These are phyloP conservation scores for Melanotaenia duboulayi DNA, from an alignment of 2,113 vertebrate genomes.

Conservation along the genomic window DNA sequence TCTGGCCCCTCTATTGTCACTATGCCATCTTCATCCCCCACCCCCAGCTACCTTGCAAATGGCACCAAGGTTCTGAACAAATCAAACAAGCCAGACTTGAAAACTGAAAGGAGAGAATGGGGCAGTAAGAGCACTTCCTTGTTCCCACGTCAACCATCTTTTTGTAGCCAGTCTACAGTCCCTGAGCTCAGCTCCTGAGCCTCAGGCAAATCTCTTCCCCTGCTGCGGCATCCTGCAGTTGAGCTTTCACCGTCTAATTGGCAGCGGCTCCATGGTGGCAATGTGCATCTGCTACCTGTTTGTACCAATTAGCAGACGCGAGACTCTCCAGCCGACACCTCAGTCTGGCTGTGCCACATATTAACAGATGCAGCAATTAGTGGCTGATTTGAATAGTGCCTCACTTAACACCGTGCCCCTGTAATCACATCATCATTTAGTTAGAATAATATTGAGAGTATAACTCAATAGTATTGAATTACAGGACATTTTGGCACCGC, in stretches of 20 bases:
- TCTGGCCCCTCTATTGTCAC: conserved; percentile 22
- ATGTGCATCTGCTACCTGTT: conserved; percentile 86
- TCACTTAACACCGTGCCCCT: conserved; percentile 88
- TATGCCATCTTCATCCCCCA: conserved; percentile 41
- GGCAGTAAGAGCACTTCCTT: conserved; percentile 34
- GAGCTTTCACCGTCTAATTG: conserved; percentile 78
- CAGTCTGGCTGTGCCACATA: conserved; percentile 81
- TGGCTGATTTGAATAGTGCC: conserved; percentile 88
- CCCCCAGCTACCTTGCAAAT: conserved; percentile 34
- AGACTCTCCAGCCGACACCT: conserved; percentile 81
- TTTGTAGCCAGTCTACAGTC: conserved; percentile 46
- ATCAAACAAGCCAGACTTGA: conserved; percentile 42
- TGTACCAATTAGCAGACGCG: conserved; percentile 86
- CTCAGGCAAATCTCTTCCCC: conserved; percentile 46
- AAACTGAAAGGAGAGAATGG: conserved; percentile 30
- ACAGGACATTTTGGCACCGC: conserved; percentile 45
- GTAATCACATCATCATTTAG: conserved; percentile 86
- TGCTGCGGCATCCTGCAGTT: conserved; percentile 57
- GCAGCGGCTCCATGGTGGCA: conserved; percentile 71
- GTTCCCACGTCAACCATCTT: conserved; percentile 19
- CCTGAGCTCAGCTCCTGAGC: conserved; percentile 51
- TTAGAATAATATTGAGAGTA: conserved; percentile 52
- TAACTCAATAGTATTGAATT: conserved; percentile 50
- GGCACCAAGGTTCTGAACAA: conserved; percentile 29
- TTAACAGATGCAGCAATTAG: conserved; percentile 93